Evolutionary conservation across 2,113 vertebrate species (phyloP).

Genomic region (Lasiurus borealis): DNA sequence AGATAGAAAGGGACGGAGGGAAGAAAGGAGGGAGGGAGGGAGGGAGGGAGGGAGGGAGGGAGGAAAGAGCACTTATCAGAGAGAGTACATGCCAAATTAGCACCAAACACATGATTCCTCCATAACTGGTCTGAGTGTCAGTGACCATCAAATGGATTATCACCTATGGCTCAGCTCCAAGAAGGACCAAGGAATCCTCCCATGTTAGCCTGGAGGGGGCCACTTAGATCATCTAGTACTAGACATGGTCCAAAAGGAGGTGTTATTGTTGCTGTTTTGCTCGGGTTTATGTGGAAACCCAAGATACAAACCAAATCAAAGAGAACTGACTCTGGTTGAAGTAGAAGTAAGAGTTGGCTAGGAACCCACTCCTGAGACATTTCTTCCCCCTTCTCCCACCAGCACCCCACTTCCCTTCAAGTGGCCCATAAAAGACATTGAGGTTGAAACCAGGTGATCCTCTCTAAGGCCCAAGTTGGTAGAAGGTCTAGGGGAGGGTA

Average conservation of each 20-base stretch:
- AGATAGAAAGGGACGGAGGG: background rate
- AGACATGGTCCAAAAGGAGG: background rate
- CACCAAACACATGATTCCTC: rapidly evolving
- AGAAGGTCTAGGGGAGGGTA: background rate
- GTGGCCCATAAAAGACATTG: background rate
- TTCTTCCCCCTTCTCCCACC: background rate
- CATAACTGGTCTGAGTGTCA: background rate
- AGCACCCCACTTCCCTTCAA: background rate
- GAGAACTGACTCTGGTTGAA: background rate
- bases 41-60: rapidly evolving
- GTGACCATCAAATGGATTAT: background rate
- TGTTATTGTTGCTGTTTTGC: background rate
- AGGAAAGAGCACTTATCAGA: background rate
- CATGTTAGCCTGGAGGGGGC: background rate
- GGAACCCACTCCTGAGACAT: background rate
- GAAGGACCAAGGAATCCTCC: background rate
- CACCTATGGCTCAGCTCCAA: background rate
- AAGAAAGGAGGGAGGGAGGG: too few relatives aligned
- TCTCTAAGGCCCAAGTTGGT: background rate
- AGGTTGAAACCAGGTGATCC: background rate
- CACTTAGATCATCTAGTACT: background rate
- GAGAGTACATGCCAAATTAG: rapidly evolving
- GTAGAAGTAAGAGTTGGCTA: background rate
- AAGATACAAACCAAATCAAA: background rate
- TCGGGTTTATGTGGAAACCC: background rate